Percentiles rank a stretch among this genome's conserved stretches.
Evolutionary conservation across 2,113 vertebrate genomes (phyloP).

Genomic region (Candoia aspera): DNA sequence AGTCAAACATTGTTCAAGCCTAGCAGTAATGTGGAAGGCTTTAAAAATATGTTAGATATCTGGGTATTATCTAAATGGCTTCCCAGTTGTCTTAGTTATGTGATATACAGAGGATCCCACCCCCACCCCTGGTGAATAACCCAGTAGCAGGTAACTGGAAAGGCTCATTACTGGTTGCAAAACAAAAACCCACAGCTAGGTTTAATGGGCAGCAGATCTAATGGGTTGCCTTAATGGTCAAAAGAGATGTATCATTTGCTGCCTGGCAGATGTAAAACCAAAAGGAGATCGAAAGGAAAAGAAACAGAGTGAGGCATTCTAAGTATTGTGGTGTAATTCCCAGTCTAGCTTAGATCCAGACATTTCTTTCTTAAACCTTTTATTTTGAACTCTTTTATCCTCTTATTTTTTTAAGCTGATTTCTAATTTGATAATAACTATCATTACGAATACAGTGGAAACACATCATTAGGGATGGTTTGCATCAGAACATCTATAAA

Average conservation of each 20-base stretch:
- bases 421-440: slow-evolving; percentile 4
- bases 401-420: background rate
- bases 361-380: background rate
- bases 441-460: background rate
- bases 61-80: slow-evolving; percentile 19
- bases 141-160: slow-evolving; percentile 18
- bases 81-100: background rate
- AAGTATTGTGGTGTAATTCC: background rate
- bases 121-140: background rate
- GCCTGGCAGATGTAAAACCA: background rate
- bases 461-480: background rate
- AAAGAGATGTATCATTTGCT: background rate
- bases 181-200: background rate
- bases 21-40: background rate
- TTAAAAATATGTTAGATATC: background rate
- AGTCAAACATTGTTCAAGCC: background rate
- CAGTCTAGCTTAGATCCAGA: fast-evolving
- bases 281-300: background rate
- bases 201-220: slow-evolving; percentile 31
- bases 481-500: background rate
- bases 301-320: background rate
- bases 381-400: background rate
- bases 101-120: background rate
- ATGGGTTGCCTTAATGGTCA: slow-evolving; percentile 19
- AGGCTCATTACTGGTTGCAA: background rate